Conservation (phyloP, 2,888 invertebrate species). For the Scrobipalpa costella region DNA sequence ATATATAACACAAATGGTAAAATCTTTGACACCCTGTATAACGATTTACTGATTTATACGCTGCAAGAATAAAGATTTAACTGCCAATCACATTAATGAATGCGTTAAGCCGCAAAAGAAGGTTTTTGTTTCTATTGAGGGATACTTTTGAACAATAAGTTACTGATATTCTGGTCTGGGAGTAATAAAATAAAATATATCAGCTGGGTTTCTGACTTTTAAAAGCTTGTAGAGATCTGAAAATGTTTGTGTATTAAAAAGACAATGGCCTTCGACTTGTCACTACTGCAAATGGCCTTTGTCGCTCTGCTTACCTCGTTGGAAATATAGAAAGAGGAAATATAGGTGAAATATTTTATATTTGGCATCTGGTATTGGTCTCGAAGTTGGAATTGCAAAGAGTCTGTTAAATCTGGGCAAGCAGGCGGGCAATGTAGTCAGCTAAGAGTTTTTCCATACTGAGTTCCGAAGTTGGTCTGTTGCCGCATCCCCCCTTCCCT, state of each 20-base stretch:
- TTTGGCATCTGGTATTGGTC: background rate
- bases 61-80: background rate
- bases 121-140: background rate
- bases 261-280: too few species aligned
- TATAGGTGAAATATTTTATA: too few species aligned
- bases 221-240: too few species aligned
- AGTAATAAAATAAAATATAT: too few species aligned
- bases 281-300: too few species aligned
- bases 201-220: too few species aligned
- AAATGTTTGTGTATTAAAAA: too few species aligned
- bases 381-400: background rate
- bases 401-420: background rate
- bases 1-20: too few species aligned
- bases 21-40: too few species aligned
- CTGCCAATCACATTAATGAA: background rate
- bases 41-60: background rate
- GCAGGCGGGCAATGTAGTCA: slow-evolving; percentile 3
- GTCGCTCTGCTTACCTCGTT: too few species aligned
- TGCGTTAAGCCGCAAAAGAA: background rate
- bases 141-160: background rate
- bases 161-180: background rate
- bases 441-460: background rate
- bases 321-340: too few species aligned
- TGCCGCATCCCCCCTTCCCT: background rate
- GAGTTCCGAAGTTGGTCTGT: background rate